Percentiles rank a stretch among this genome's conserved stretches.
phyloP scores from a whole-genome alignment of 2,797 vertebrate genomes.

The Echiichthys vipera region DNA sequence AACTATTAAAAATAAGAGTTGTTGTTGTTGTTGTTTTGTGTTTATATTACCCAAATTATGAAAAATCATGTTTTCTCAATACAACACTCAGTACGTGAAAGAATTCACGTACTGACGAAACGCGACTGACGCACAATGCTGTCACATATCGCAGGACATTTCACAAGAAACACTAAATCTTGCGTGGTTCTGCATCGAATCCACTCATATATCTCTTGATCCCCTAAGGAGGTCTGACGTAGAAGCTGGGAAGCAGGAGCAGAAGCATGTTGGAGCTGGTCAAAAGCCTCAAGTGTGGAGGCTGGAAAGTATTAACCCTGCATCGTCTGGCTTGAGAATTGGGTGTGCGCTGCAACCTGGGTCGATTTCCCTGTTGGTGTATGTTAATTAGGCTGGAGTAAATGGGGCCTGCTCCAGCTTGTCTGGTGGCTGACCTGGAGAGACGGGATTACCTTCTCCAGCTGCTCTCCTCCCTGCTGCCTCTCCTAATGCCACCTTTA shows the following conservation, averaged over 20 bases:
- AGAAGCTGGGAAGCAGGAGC: slow-evolving; percentile 40
- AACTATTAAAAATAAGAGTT: background rate
- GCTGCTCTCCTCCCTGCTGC: slow-evolving; percentile 74
- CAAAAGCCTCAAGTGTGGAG: slow-evolving; percentile 58
- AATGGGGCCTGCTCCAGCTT: slow-evolving; percentile 81
- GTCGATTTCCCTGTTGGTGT: slow-evolving; percentile 77
- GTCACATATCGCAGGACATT: slow-evolving; percentile 1
- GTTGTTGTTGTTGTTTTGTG: too few relatives aligned
- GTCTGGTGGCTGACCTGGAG: slow-evolving; percentile 82
- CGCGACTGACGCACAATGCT: background rate
- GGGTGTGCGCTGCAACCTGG: slow-evolving; percentile 15
- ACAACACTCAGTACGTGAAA: too few relatives aligned
- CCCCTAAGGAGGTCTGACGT: slow-evolving; percentile 48
- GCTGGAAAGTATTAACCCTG: slow-evolving; percentile 78
- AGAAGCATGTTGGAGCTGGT: slow-evolving; percentile 74
- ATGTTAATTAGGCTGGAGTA: slow-evolving; percentile 80
- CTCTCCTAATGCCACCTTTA: slow-evolving; percentile 64
- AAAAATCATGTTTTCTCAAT: background rate
- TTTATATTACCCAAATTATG: background rate
- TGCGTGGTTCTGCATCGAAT: slow-evolving; percentile 25
- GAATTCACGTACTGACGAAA: slow-evolving; percentile 12
- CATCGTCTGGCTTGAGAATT: slow-evolving; percentile 46
- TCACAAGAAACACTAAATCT: background rate
- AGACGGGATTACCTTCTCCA: slow-evolving; percentile 82
- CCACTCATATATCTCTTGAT: slow-evolving; percentile 47